Evolutionary conservation across 2,888 invertebrate genomes (phyloP).

Genomic region (Macropis europaea): DNA sequence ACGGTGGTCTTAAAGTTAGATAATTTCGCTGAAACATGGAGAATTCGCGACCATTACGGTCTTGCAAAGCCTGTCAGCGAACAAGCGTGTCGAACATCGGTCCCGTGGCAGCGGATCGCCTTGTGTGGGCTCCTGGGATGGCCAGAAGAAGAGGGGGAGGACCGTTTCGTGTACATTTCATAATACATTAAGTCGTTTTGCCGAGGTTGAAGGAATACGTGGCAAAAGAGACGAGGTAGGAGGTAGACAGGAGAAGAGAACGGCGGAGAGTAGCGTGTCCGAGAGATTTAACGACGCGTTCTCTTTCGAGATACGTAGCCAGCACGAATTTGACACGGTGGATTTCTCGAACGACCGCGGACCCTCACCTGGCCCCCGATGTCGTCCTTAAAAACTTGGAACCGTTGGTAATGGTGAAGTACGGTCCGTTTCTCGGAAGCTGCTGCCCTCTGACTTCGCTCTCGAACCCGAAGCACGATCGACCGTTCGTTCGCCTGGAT

Average conservation of each 20-base stretch:
- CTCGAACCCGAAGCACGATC: slow-evolving; percentile 16
- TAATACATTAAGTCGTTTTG: slow-evolving; percentile 71
- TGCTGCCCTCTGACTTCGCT: slow-evolving; percentile 53
- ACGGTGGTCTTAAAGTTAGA: too few species aligned
- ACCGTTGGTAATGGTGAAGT: slow-evolving; percentile 44
- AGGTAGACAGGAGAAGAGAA: slow-evolving; percentile 1
- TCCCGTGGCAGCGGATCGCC: slow-evolving; percentile 28
- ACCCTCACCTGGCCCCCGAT: slow-evolving; percentile 57
- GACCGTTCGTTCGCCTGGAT: slow-evolving; percentile 19
- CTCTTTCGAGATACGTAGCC: slow-evolving; percentile 57
- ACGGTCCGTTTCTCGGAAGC: slow-evolving; percentile 50
- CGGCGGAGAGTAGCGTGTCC: slow-evolving; percentile 55
- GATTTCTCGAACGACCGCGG: slow-evolving; percentile 60
- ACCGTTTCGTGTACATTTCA: slow-evolving; percentile 69
- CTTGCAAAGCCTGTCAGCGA: background rate
- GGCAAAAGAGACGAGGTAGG: slow-evolving; percentile 36
- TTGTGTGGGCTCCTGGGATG: slow-evolving; percentile 55
- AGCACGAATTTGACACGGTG: slow-evolving; percentile 67
- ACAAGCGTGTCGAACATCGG: background rate
- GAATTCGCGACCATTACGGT: too few species aligned
- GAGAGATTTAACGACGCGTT: slow-evolving; percentile 66
- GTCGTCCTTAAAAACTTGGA: slow-evolving; percentile 42
- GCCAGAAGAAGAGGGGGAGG: background rate
- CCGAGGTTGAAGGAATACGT: slow-evolving; percentile 56
- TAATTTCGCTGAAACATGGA: too few species aligned